Evolutionary conservation across 2,113 vertebrate species (phyloP), one percentile per base, ranked within the genome.

Genomic region (Chionodraco myersi): DNA sequence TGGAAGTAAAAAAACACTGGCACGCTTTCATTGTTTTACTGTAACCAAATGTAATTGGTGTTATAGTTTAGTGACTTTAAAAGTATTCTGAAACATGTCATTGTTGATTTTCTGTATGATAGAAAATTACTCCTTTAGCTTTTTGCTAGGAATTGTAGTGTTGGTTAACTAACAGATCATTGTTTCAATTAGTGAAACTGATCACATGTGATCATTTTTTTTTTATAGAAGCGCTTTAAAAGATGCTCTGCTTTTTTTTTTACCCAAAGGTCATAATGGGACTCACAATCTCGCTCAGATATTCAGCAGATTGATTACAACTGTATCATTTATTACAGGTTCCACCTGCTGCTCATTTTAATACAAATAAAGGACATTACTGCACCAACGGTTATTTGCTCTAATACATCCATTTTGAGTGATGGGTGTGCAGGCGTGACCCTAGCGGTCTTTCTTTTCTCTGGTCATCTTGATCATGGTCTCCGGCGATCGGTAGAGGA

Each of bases 391-490:
- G 26, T 53, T 53, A 78, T 78, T 69, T 84, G 79, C 52, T 77
- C 23, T 12, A 6, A 54, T 18, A 64, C 14, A 15, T 82, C 23
- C 18, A 57, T 21, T 54, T 34, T 58, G 5, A 36, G 12, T 49
- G 11, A 70, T 45, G 18, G 7, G 44, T 44, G 26, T 74, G 61
- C 3, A 14, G 21, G 34, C 1, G 1, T 13, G 36, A 23, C 15
- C 65, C 80, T 88, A 94, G 86, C 74, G 80, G 72, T 93, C 81
- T 53, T 95, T 94, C 80, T 86, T 76, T 67, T 94, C 94, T 49
- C 88, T 81, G 65, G 86, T 95, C 94, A 94, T 89, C 85, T 95
- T 93, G 83, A 93, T 94, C 94, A 88, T 93, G 18, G 92, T 95
- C 90, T 94, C 94, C 0, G 89, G 94, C 2, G 88, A 95, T 58